These are phyloP conservation scores for Danio tinwini DNA, from an alignment of 2,797 vertebrate species.

Conservation along the genomic window DNA sequence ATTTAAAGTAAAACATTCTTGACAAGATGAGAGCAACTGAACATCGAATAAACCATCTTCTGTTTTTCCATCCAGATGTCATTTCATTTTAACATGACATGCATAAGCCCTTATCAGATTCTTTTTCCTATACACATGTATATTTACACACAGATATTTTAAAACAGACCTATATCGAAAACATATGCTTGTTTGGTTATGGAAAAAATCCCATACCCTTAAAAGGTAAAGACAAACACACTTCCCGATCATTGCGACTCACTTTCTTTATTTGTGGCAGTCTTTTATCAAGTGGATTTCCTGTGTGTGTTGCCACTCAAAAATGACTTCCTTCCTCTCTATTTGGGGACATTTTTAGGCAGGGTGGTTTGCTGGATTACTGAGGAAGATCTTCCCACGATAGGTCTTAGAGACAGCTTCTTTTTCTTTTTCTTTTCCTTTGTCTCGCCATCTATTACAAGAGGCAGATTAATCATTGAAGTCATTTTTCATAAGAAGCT, in stretches of 20 bases:
- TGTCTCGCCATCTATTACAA: conserved; percentile 27
- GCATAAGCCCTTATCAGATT: conserved; percentile 57
- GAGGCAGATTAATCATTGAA: conserved; percentile 2
- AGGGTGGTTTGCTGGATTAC: conserved; percentile 68
- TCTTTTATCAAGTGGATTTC: conserved; percentile 68
- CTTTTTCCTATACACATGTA: conserved; percentile 26
- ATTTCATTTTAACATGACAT: conserved; percentile 65
- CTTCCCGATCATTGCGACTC: conserved; percentile 59
- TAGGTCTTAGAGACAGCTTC: conserved; percentile 18
- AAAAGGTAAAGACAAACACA: conserved; percentile 77
- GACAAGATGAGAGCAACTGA: background rate
- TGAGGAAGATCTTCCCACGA: conserved; percentile 52
- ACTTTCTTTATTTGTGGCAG: conserved; percentile 62
- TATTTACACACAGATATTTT: conserved; percentile 64
- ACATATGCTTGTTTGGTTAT: conserved; percentile 37
- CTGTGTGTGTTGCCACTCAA: conserved; percentile 68
- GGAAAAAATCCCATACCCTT: conserved; percentile 65
- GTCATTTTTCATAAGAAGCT: conserved; percentile 10
- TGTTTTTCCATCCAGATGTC: conserved; percentile 61
- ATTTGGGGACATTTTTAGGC: conserved; percentile 75
- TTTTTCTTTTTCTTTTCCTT: no score
- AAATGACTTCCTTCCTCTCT: conserved; percentile 83
- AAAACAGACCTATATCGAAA: conserved; percentile 52
- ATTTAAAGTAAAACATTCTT: conserved; percentile 45
- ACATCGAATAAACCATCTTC: conserved; percentile 70